A percentile compares a stretch with the other conserved stretches of the same genome.
Conservation (phyloP, 2,888 invertebrate genomes). For the Hartigia nigra region DNA sequence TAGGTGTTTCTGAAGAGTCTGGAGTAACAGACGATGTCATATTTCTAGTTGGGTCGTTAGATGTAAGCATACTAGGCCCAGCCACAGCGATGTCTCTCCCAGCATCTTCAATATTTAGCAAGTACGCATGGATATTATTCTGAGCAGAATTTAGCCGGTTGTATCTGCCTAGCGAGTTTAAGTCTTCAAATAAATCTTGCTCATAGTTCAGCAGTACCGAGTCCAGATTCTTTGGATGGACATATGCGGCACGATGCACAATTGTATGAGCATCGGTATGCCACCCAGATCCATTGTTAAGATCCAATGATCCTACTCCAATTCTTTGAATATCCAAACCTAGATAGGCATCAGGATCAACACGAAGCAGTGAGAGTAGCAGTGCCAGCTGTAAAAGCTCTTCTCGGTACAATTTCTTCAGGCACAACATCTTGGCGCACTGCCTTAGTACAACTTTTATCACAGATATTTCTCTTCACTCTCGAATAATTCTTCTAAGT, state of each 20-base stretch:
- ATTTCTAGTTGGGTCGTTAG: constrained; percentile 43
- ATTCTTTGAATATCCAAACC: constrained; percentile 71
- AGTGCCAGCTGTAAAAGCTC: constrained; percentile 85
- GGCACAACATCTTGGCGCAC: constrained; percentile 74
- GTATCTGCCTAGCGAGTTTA: constrained; percentile 77
- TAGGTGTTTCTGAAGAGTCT: constrained; percentile 40
- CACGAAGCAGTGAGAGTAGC: constrained; percentile 82
- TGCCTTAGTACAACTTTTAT: constrained; percentile 11
- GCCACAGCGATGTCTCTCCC: constrained; percentile 46
- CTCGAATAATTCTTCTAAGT: constrained; percentile 1
- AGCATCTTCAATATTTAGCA: constrained; percentile 70
- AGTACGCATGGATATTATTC: constrained; percentile 72
- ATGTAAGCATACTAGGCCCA: constrained; percentile 46
- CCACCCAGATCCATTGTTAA: constrained; percentile 79
- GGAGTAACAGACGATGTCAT: constrained; percentile 44
- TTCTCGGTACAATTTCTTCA: constrained; percentile 85
- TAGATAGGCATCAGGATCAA: constrained; percentile 79
- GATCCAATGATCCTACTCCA: constrained; percentile 66
- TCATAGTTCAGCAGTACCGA: constrained; percentile 78
- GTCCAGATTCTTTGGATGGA: constrained; percentile 80
- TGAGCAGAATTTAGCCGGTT: constrained; percentile 67
- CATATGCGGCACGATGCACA: constrained; percentile 72
- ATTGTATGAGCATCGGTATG: constrained; percentile 70
- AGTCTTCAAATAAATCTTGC: constrained; percentile 77
- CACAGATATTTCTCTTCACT: background rate